phyloP scores from a whole-genome alignment of 1,140 invertebrate genomes.

The Brachystomella parvula region DNA sequence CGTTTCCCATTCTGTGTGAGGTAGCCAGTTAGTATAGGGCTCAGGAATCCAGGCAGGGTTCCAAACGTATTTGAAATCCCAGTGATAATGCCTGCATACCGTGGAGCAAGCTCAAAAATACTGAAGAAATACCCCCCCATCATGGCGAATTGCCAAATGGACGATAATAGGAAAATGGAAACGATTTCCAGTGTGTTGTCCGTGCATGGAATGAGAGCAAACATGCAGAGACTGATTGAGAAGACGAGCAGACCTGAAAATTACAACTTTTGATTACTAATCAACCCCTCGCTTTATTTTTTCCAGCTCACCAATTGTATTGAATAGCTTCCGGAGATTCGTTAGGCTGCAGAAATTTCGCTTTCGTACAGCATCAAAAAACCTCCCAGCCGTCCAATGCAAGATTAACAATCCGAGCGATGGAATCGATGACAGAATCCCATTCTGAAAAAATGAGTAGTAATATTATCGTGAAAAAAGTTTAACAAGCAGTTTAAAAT shows the following conservation, averaged over 20 bases:
- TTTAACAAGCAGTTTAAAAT: not conserved
- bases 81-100: slow-evolving; percentile 41
- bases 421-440: slow-evolving; percentile 51
- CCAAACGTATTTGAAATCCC: slow-evolving; percentile 43
- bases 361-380: slow-evolving; percentile 37
- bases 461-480: slow-evolving; percentile 1
- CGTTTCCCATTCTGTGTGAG: slow-evolving; percentile 40
- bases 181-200: slow-evolving; percentile 31
- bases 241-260: slow-evolving; percentile 22
- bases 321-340: slow-evolving; percentile 39
- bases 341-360: slow-evolving; percentile 35
- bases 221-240: not conserved
- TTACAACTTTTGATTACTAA: slow-evolving; percentile 15
- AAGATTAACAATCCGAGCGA: slow-evolving; percentile 45
- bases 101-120: slow-evolving; percentile 39
- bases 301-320: slow-evolving; percentile 36
- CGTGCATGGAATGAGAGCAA: slow-evolving; percentile 26
- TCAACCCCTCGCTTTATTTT: not conserved
- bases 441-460: slow-evolving; percentile 45
- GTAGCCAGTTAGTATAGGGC: slow-evolving; percentile 37
- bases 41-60: slow-evolving; percentile 40
- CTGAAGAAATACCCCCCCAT: slow-evolving; percentile 41
- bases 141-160: slow-evolving; percentile 36
- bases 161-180: slow-evolving; percentile 30
- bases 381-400: slow-evolving; percentile 33